A percentile compares a stretch with the other conserved stretches of the same genome.
Evolutionary conservation across 2,797 vertebrate genomes (phyloP).

Genomic region (Liasis olivaceus): DNA sequence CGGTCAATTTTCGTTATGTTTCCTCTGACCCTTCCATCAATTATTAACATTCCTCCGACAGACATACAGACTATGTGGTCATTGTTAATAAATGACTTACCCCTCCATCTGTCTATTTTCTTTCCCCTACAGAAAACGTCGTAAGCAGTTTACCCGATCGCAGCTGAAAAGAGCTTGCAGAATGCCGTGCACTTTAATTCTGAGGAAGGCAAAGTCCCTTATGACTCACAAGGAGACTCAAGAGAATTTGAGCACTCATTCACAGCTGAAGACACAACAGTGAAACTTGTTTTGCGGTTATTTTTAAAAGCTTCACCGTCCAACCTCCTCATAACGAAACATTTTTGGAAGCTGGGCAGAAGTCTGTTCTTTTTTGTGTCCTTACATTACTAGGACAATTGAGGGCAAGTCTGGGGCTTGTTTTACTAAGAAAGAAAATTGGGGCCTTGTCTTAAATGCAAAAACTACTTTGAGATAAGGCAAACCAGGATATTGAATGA

Average conservation of each 20-base stretch:
- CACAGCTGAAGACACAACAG: slow-evolving; percentile 58
- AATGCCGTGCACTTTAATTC: slow-evolving; percentile 79
- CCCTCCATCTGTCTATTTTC: slow-evolving; percentile 45
- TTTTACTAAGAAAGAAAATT: slow-evolving; percentile 50
- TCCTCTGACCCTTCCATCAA: slow-evolving; percentile 32
- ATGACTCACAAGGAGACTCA: slow-evolving; percentile 60
- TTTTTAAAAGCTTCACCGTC: slow-evolving; percentile 38
- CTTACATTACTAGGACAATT: neutral
- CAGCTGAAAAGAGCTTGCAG: slow-evolving; percentile 90
- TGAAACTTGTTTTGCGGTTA: slow-evolving; percentile 28
- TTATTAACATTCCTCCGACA: slow-evolving; percentile 39
- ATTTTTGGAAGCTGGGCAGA: slow-evolving; percentile 27
- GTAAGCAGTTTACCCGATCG: slow-evolving; percentile 85
- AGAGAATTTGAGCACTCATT: slow-evolving; percentile 54
- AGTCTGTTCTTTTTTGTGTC: neutral
- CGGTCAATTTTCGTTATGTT: slow-evolving; percentile 34
- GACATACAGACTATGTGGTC: slow-evolving; percentile 30
- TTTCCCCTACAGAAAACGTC: slow-evolving; percentile 81
- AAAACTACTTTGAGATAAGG: slow-evolving; percentile 46
- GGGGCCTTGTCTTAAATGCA: slow-evolving; percentile 27
- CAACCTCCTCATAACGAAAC: slow-evolving; percentile 1
- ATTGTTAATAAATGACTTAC: slow-evolving; percentile 47
- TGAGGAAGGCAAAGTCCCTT: slow-evolving; percentile 59
- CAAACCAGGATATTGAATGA: neutral
- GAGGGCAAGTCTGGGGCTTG: slow-evolving; percentile 20